A percentile compares a stretch with the other conserved stretches of the same genome.
phyloP scores from a whole-genome alignment of 2,113 vertebrate species.

The Tamias sibiricus region DNA sequence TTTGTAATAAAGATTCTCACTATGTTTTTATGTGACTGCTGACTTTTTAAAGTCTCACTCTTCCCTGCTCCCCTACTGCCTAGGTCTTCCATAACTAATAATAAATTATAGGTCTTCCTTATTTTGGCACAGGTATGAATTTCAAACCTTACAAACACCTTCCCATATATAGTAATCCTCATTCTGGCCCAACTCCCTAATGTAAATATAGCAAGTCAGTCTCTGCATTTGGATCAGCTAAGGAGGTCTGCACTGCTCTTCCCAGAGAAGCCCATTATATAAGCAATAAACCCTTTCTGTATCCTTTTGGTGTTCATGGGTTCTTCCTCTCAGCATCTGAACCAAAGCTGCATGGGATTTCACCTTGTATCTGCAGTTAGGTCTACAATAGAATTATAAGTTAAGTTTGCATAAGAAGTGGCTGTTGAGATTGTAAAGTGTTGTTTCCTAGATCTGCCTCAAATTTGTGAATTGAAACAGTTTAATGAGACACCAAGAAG shows the following conservation, averaged over 20 bases:
- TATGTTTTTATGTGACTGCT: neutral
- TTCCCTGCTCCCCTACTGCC: accelerated
- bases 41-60: neutral
- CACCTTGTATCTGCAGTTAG: neutral
- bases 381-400: neutral
- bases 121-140: neutral
- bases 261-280: neutral
- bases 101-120: neutral
- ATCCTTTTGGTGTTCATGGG: accelerated
- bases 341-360: neutral
- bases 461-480: neutral
- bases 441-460: neutral
- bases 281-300: neutral
- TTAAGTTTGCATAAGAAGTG: neutral
- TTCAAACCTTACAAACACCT: neutral
- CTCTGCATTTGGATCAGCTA: neutral
- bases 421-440: neutral
- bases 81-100: neutral
- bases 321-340: neutral
- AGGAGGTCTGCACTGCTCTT: neutral
- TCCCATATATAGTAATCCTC: neutral
- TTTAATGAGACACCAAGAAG: neutral
- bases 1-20: neutral
- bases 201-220: neutral
- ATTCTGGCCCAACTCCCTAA: accelerated